Conservation (phyloP, 2,113 vertebrate genomes). For the Corythornis madagascariensis region DNA sequence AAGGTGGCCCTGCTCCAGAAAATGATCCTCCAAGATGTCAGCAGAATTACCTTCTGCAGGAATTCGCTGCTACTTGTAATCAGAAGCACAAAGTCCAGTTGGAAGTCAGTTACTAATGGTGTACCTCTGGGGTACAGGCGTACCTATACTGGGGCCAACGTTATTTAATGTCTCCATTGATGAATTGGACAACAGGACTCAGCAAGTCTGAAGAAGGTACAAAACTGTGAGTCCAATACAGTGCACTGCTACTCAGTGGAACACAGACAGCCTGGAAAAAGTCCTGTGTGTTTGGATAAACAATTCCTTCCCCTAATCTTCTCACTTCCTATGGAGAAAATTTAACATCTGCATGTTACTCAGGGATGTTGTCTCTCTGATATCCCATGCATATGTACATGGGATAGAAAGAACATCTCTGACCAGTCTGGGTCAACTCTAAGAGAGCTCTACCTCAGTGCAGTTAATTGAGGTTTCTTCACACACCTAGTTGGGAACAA, state of each 20-base stretch:
- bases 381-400: fast-evolving
- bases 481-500: background rate
- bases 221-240: background rate
- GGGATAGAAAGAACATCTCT: background rate
- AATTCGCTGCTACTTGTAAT: background rate
- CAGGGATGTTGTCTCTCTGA: background rate
- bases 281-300: background rate
- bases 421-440: background rate
- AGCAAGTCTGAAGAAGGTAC: background rate
- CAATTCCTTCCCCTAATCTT: background rate
- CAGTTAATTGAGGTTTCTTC: background rate
- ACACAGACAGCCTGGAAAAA: fast-evolving
- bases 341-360: background rate
- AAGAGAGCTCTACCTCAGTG: background rate
- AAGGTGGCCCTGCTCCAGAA: background rate
- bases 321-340: background rate
- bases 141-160: fast-evolving
- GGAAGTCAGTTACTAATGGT: background rate
- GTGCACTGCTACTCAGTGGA: background rate
- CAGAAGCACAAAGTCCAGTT: background rate
- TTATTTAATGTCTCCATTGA: background rate
- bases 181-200: background rate
- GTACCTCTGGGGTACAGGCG: fast-evolving
- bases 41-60: background rate
- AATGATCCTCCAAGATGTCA: background rate